Evolutionary conservation across 2,888 invertebrate genomes (phyloP), one percentile per base, ranked within the genome.

Genomic region (Cheilosia vulpina): DNA sequence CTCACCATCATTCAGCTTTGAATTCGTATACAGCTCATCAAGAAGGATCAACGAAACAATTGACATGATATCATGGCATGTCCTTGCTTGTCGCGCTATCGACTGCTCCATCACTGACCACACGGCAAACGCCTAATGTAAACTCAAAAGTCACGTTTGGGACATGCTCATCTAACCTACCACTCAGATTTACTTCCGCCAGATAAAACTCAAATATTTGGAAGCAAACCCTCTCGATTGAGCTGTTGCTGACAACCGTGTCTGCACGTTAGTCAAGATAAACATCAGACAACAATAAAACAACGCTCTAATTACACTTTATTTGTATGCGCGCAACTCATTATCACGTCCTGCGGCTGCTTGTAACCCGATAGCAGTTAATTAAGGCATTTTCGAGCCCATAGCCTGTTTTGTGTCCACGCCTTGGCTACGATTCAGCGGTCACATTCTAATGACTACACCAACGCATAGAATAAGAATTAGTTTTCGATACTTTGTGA

Each of bases 251-350:
- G 68, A 68, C 68, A 68, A 27, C 19, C 68, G 52, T 43, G 21
- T 41, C n/a, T 2, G n/a, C 24, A 41, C 52, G 52, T 21, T 41
- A 76, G 31, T 58, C 60, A 38, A 53, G 53, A 45, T 63, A 71
- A 50, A 47, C 50, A 65, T 41, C 57, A 52, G 65, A 65, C 72
- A 78, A 71, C 66, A 62, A 62, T 68, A 52, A 65, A 47, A 60
- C 47, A 47, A 55, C 31, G 34, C 31, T 57, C 62, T 69, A 57
- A 75, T 75, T 68, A 75, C 68, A 63, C 68, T 55, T 57, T 62
- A 57, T 66, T 68, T 62, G 68, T 68, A n/a, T 55, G 68, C 80
- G 69, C 55, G 68, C 66, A 75, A 62, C 62, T 62, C 62, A 78
- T 78, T 78, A 57, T 45, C 53, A 38, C 41, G 38, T 24, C 63